Conservation (phyloP, 2,113 vertebrate genomes). For the Cariama cristata region DNA sequence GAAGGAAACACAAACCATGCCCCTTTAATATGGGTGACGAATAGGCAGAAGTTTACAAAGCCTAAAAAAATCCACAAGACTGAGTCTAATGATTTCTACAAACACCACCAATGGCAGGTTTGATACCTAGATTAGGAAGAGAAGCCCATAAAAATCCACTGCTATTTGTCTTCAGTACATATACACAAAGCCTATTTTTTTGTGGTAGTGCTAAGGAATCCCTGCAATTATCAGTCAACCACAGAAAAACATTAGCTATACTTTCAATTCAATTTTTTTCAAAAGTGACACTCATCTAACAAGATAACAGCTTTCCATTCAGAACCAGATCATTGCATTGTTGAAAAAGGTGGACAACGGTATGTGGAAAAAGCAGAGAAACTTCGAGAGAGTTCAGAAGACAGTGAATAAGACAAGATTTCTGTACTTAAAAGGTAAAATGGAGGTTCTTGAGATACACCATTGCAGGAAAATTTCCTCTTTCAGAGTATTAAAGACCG, state of each 20-base stretch:
- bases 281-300: neutral
- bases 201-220: neutral
- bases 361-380: neutral
- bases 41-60: neutral
- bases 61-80: neutral
- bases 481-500: neutral
- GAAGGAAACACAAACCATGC: neutral
- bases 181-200: neutral
- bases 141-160: neutral
- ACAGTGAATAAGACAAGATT: neutral
- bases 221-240: neutral
- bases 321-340: neutral
- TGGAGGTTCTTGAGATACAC: neutral
- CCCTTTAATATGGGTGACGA: neutral
- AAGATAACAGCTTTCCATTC: neutral
- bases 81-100: neutral
- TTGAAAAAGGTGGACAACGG: neutral
- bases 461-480: neutral
- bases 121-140: neutral
- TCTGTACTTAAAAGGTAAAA: neutral
- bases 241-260: neutral
- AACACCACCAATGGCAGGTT: neutral
- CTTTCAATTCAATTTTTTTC: neutral
- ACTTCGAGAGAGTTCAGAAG: neutral
- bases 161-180: neutral